Evolutionary conservation across 2,797 vertebrate species (phyloP).

Genomic region (Myotis myotis): DNA sequence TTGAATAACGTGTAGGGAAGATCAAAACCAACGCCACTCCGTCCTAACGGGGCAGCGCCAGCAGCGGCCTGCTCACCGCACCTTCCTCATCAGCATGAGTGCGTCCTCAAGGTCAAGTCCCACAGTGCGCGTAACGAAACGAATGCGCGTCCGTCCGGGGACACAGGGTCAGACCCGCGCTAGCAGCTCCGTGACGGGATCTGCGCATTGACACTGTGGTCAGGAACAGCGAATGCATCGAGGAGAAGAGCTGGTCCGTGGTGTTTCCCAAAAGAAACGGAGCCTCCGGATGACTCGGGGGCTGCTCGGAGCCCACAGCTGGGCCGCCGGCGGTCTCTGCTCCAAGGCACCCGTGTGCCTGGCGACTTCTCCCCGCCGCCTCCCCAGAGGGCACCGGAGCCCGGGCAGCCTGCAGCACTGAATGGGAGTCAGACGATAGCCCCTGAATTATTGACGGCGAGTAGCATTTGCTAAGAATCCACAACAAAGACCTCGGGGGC

Average conservation of each 20-base stretch:
- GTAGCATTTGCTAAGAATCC: background rate
- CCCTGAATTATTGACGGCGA: constrained; percentile 37
- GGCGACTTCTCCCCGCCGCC: background rate
- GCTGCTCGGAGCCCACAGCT: background rate
- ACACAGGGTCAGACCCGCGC: constrained; percentile 25
- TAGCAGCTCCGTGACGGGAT: constrained; percentile 42
- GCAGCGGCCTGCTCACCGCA: constrained; percentile 28
- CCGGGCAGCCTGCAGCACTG: background rate
- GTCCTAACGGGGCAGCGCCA: constrained; percentile 57
- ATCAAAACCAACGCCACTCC: constrained; percentile 62
- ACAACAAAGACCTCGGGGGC: constrained; percentile 40
- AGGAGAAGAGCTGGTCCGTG: background rate
- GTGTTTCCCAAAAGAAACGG: background rate
- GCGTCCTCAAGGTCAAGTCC: constrained; percentile 62
- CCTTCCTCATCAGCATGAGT: constrained; percentile 63
- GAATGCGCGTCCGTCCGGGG: background rate
- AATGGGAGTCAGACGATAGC: background rate
- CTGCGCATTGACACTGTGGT: constrained; percentile 44
- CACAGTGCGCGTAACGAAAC: constrained; percentile 61
- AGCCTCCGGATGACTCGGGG: background rate
- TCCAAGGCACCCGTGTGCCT: fast-evolving
- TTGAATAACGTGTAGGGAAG: constrained; percentile 65
- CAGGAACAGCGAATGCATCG: constrained; percentile 6
- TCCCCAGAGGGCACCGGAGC: background rate
- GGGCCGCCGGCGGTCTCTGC: background rate